Percentiles rank a stretch among this genome's conserved stretches.
These are phyloP conservation scores for Agonopterix subpropinquella DNA, from an alignment of 2,888 invertebrate genomes.

Conservation along the genomic window DNA sequence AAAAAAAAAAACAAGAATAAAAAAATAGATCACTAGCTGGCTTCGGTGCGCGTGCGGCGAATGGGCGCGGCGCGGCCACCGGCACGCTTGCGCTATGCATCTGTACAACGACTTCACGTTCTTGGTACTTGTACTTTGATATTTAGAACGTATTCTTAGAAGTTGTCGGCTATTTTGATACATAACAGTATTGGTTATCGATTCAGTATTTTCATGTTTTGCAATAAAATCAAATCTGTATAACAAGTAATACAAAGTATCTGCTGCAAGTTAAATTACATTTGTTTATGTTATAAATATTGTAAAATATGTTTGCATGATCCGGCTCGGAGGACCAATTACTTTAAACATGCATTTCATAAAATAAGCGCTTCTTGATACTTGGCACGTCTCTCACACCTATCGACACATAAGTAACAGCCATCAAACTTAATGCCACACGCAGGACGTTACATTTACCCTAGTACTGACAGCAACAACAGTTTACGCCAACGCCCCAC, in stretches of 20 bases:
- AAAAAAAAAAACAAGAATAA: slow-evolving; percentile 19
- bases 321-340: too few species aligned
- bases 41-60: slow-evolving; percentile 39
- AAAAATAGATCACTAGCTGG: slow-evolving; percentile 31
- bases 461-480: slow-evolving; percentile 19
- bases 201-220: too few species aligned
- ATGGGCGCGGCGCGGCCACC: slow-evolving; percentile 45
- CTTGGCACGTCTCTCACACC: neutral
- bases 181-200: too few species aligned
- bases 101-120: slow-evolving; percentile 14
- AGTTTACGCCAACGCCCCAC: slow-evolving; percentile 30
- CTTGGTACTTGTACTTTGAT: slow-evolving; percentile 8
- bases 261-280: too few species aligned
- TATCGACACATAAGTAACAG: neutral
- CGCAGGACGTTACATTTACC: slow-evolving; percentile 30
- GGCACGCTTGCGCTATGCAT: slow-evolving; percentile 31
- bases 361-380: too few species aligned
- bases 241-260: too few species aligned
- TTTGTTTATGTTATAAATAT: too few species aligned
- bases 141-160: neutral
- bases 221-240: too few species aligned
- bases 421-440: slow-evolving; percentile 3
- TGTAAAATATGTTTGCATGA: too few species aligned
- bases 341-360: too few species aligned
- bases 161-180: neutral